These are phyloP conservation scores for Dermatophagoides farinae DNA, from an alignment of 1,140 invertebrate species.

Conservation along the genomic window DNA sequence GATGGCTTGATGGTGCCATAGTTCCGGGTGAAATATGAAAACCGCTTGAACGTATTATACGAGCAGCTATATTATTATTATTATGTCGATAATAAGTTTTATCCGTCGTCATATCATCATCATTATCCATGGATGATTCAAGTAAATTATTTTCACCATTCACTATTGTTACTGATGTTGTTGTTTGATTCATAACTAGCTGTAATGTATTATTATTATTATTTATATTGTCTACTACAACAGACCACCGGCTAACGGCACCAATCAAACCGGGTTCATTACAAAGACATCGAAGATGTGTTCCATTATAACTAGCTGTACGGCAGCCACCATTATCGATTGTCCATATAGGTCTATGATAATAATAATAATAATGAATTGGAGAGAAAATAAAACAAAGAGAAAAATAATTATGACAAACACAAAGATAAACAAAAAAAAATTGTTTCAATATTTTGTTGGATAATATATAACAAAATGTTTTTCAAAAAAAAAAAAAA, in stretches of 20 bases:
- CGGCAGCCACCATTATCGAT: not conserved
- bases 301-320: not conserved
- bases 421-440: not conserved
- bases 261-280: slow-evolving; percentile 6
- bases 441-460: not conserved
- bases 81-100: too few species aligned
- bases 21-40: not conserved
- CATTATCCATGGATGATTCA: too few species aligned
- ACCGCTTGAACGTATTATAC: not conserved
- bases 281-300: slow-evolving; percentile 3
- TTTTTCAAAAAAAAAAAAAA: too few species aligned
- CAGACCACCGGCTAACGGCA: not conserved
- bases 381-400: not conserved
- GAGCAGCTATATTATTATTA: not conserved
- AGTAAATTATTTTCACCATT: not conserved
- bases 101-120: too few species aligned
- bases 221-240: not conserved
- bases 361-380: not conserved
- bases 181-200: not conserved
- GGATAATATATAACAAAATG: too few species aligned
- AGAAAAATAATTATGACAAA: not conserved
- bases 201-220: not conserved
- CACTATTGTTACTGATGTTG: not conserved
- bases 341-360: not conserved
- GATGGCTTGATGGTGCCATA: not conserved